Evolutionary conservation across 2,113 vertebrate genomes (phyloP).

Genomic region (Gila orcuttii): DNA sequence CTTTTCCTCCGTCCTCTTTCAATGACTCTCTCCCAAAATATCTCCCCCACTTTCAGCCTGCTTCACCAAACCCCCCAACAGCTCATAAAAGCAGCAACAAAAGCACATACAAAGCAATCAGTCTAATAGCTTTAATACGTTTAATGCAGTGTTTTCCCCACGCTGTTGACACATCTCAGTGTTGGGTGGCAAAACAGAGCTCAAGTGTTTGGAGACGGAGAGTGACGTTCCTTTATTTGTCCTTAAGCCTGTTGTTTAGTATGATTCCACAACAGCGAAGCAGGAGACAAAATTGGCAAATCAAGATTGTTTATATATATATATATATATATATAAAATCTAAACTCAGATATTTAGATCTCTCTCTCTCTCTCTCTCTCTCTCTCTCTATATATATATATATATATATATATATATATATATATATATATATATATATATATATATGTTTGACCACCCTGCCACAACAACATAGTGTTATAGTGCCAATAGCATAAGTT

Average conservation of each 20-base stretch:
- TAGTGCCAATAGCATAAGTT: neutral
- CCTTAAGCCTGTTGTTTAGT: neutral
- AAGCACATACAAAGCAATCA: conserved; percentile 71
- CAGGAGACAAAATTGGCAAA: neutral
- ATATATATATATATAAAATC: neutral
- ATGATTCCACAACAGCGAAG: neutral
- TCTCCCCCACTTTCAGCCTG: conserved; percentile 57
- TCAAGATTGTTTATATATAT: no score
- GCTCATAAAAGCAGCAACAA: conserved; percentile 73
- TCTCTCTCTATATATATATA: neutral
- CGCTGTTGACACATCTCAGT: conserved; percentile 76
- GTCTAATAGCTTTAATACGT: conserved; percentile 81
- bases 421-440: neutral
- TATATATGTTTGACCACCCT: neutral
- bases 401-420: neutral
- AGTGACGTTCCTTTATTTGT: neutral
- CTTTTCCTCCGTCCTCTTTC: neutral
- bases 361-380: no score
- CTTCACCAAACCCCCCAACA: conserved; percentile 50
- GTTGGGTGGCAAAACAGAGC: conserved; percentile 77
- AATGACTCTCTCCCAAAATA: conserved; percentile 35
- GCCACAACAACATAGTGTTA: neutral
- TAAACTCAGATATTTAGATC: no score
- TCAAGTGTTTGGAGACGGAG: conserved; percentile 76
- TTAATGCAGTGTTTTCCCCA: conserved; percentile 70